phyloP scores from a whole-genome alignment of 2,797 vertebrate genomes.

The Poeciliopsis infans region DNA sequence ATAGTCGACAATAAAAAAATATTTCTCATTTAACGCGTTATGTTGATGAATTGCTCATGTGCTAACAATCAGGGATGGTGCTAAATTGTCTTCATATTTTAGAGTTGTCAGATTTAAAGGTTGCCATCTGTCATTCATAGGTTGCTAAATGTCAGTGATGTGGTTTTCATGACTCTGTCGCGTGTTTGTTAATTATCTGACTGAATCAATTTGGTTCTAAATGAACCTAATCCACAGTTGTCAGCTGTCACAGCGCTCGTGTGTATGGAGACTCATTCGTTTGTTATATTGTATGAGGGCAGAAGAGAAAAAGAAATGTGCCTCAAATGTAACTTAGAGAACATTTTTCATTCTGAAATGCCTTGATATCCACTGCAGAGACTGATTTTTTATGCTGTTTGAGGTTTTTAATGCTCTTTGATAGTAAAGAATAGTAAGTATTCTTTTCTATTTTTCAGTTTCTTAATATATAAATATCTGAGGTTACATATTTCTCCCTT shows the following conservation, averaged over 20 bases:
- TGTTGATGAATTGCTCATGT: not conserved
- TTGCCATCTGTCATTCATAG: not conserved
- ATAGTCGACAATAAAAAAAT: not conserved
- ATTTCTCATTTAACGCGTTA: not conserved
- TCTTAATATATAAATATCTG: not conserved
- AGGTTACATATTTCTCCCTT: not conserved
- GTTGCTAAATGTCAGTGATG: conserved; percentile 6
- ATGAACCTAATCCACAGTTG: not conserved
- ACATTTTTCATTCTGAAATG: not conserved
- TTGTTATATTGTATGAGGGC: not conserved
- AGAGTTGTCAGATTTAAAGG: not conserved
- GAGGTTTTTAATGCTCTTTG: too few relatives aligned
- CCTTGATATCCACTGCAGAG: not conserved
- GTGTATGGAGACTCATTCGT: not conserved
- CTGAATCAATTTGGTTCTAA: conserved; percentile 6
- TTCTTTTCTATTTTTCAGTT: too few relatives aligned
- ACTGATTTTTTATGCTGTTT: not conserved
- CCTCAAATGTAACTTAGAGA: not conserved
- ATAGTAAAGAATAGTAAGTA: too few relatives aligned
- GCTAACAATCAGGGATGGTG: not conserved
- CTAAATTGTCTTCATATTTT: conserved; percentile 1
- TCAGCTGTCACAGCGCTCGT: not conserved
- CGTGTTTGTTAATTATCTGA: conserved; percentile 3
- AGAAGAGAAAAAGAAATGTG: conserved; percentile 1
- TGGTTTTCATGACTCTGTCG: not conserved